Evolutionary conservation across 2,797 vertebrate species (phyloP), one percentile per base, ranked within the genome.

Genomic region (Xerus rutilus): DNA sequence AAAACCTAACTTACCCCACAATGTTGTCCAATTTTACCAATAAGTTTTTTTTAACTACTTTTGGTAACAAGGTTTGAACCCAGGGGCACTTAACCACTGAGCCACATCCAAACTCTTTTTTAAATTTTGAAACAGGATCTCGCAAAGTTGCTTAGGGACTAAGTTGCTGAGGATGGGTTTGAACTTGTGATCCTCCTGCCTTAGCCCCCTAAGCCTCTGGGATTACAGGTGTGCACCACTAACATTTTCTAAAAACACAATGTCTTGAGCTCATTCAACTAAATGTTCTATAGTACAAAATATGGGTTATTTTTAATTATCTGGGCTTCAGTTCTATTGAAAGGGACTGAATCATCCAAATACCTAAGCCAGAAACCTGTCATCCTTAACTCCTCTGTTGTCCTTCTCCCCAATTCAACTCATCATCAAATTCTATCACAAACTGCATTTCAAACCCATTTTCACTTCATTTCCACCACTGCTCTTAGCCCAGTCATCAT

Each of bases 1-100:
- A 83, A 47, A 92, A 15, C 74, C 73, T 93, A 93, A 92, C n/a
- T 65, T 45, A 14, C 15, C 54, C 47, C 47, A 76, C 86, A 89
- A 23, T 82, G 2, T 89, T 72, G n/a, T 85, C 39, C 15, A 91
- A 35, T 85, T 76, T 93, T 87, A 54, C 54, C 54, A 54, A 54
- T 54, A 54, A 54, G 17, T 7, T 20, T 54, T 57, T 57, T 57
- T 57, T 17, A 14, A 14, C 5, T 54, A 18, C 39, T 35, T 43
- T 57, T 64, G 25, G 25, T 64, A 21, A 20, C 54, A 57, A 7
- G 7, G 20, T 21, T 21, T 57, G 54, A 57, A 57, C 54, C 54
- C 20, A 57, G 54, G 20, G 54, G 17, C 52, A 54, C 52, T 54
- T 20, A 54, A 57, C 20, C 54, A 57, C 54, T 21, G 54, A 57